phyloP scores from a whole-genome alignment of 2,888 invertebrate genomes.

The Cenopis cana region DNA sequence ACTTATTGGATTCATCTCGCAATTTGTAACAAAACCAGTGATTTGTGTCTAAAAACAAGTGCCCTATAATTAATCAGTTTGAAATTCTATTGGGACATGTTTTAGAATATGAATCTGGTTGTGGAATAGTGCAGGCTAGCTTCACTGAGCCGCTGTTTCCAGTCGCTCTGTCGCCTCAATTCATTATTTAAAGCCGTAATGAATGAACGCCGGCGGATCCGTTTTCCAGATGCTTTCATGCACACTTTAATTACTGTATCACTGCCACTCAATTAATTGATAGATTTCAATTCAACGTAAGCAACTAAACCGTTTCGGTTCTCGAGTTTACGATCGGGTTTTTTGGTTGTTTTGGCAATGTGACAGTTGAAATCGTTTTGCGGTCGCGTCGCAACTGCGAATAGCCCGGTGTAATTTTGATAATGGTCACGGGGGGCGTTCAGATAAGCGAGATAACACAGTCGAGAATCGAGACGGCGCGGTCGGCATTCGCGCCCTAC shows the following conservation, averaged over 20 bases:
- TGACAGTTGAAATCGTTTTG: conserved; percentile 29
- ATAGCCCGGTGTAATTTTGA: conserved; percentile 65
- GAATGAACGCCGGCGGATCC: conserved; percentile 40
- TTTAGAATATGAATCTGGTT: conserved; percentile 14
- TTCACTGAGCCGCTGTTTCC: conserved; percentile 10
- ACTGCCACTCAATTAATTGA: conserved; percentile 40
- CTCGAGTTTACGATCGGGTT: conserved; percentile 3
- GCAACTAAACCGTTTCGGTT: conserved; percentile 4
- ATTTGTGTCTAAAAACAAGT: conserved; percentile 4
- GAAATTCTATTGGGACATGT: conserved; percentile 4
- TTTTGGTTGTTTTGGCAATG: conserved; percentile 29
- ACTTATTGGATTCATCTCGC: conserved; percentile 1
- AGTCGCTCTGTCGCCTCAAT: conserved; percentile 33
- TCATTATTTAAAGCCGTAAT: conserved; percentile 43
- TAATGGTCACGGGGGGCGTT: conserved; percentile 62
- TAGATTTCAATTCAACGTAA: conserved; percentile 33
- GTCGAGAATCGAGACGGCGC: conserved; percentile 46
- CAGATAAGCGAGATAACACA: conserved; percentile 64
- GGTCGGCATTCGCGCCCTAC: conserved; percentile 36
- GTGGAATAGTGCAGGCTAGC: conserved; percentile 19
- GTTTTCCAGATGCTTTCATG: conserved; percentile 37
- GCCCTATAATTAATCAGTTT: conserved; percentile 4
- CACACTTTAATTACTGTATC: conserved; percentile 37
- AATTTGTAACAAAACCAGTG: conserved; percentile 16
- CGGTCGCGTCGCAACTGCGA: conserved; percentile 27